Conservation (phyloP, 2,888 invertebrate species). For the Pollenia angustigena region DNA sequence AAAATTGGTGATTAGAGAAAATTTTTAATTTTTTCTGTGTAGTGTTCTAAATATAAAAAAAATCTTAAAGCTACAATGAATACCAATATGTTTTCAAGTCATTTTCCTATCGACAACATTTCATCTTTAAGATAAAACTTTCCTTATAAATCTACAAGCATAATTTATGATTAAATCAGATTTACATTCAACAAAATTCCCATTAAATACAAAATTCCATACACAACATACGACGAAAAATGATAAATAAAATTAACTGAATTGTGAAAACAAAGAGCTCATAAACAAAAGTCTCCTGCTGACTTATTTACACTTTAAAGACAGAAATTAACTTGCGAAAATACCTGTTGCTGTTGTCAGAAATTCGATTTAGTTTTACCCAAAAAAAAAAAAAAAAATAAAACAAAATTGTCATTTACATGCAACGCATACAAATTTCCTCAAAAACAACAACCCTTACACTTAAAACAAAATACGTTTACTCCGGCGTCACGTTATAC, state of each 20-base stretch:
- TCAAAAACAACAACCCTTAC: background rate
- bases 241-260: background rate
- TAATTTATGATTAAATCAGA: too few species aligned
- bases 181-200: too few species aligned
- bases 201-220: background rate
- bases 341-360: slow-evolving; percentile 3
- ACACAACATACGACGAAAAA: background rate
- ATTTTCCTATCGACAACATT: too few species aligned
- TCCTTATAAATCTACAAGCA: too few species aligned
- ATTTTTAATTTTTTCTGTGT: too few species aligned
- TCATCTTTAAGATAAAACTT: too few species aligned
- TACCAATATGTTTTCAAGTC: too few species aligned
- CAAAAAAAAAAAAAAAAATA: background rate
- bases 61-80: too few species aligned
- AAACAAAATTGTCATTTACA: background rate
- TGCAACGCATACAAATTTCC: background rate
- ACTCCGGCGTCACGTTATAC: background rate
- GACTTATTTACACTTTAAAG: background rate
- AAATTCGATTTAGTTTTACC: background rate
- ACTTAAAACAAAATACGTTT: background rate
- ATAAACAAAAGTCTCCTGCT: background rate
- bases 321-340: background rate
- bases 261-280: background rate
- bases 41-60: too few species aligned
- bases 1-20: too few species aligned